Evolutionary conservation across 1,140 invertebrate genomes (phyloP).

Genomic region (Watersipora subatra): DNA sequence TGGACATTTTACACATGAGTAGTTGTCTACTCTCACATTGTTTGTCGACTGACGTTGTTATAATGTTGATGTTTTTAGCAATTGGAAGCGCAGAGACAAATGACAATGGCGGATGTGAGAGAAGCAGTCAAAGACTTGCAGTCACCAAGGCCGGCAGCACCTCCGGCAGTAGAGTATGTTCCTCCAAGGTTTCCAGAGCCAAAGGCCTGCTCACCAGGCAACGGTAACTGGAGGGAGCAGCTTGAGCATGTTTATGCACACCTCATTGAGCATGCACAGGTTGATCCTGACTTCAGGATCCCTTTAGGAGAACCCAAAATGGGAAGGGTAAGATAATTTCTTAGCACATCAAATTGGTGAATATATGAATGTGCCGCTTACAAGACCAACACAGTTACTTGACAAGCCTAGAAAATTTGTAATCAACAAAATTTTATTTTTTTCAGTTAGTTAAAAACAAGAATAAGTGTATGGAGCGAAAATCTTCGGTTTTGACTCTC

Average conservation of each 20-base stretch:
- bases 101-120: constrained; percentile 28
- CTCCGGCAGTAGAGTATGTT: constrained; percentile 20
- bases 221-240: constrained; percentile 37
- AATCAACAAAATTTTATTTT: no score
- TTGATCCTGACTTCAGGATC: constrained; percentile 30
- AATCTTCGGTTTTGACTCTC: no score
- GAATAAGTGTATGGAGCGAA: no score
- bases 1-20: no score
- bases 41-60: no score
- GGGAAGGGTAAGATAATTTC: constrained; percentile 25
- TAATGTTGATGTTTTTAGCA: no score
- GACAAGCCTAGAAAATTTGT: no score
- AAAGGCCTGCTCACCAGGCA: constrained; percentile 27
- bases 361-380: neutral
- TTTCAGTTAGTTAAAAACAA: no score
- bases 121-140: constrained; percentile 17
- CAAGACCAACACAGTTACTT: no score
- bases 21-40: no score
- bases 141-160: constrained; percentile 10
- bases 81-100: constrained; percentile 9
- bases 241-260: constrained; percentile 38
- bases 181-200: constrained; percentile 23
- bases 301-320: constrained; percentile 32
- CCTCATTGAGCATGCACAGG: constrained; percentile 33
- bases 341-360: neutral